Evolutionary conservation across 2,888 invertebrate species (phyloP).

Genomic region (Tillus elongatus): DNA sequence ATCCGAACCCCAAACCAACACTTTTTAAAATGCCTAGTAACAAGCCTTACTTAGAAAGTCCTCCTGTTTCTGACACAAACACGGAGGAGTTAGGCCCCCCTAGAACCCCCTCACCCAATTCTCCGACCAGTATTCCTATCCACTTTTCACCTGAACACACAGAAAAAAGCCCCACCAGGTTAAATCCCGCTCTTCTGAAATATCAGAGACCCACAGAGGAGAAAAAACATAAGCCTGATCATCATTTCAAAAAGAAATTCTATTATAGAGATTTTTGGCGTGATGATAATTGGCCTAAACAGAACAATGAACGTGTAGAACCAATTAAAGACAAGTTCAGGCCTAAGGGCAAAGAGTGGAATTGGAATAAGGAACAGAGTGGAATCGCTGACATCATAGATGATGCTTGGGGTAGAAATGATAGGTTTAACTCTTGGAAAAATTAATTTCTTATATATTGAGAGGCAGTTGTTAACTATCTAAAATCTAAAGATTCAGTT

Average conservation of each 20-base stretch:
- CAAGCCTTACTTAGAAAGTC: slow-evolving; percentile 44
- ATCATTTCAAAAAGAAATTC: slow-evolving; percentile 79
- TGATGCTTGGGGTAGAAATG: slow-evolving; percentile 33
- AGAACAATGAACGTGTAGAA: slow-evolving; percentile 27
- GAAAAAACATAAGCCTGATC: slow-evolving; percentile 43
- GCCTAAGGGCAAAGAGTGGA: slow-evolving; percentile 66
- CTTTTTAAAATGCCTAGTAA: slow-evolving; percentile 39
- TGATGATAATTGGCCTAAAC: slow-evolving; percentile 37
- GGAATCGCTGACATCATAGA: slow-evolving; percentile 19
- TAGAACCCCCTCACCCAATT: slow-evolving; percentile 49
- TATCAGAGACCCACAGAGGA: slow-evolving; percentile 50
- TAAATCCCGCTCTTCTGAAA: slow-evolving; percentile 48
- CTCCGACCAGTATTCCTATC: slow-evolving; percentile 42
- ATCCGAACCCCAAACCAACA: slow-evolving; percentile 36
- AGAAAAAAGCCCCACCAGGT: slow-evolving; percentile 38
- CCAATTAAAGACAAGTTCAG: slow-evolving; percentile 54
- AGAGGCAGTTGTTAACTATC: slow-evolving; percentile 13
- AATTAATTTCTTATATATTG: slow-evolving; percentile 30
- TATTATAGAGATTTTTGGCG: slow-evolving; percentile 60
- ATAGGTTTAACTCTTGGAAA: slow-evolving; percentile 33
- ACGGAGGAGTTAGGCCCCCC: slow-evolving; percentile 47
- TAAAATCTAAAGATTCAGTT: background rate
- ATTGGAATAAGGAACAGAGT: slow-evolving; percentile 49
- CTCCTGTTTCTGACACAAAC: slow-evolving; percentile 38
- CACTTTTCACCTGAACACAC: slow-evolving; percentile 33